These are phyloP conservation scores for Spea hammondii DNA, from an alignment of 2,797 vertebrate genomes.

Conservation along the genomic window DNA sequence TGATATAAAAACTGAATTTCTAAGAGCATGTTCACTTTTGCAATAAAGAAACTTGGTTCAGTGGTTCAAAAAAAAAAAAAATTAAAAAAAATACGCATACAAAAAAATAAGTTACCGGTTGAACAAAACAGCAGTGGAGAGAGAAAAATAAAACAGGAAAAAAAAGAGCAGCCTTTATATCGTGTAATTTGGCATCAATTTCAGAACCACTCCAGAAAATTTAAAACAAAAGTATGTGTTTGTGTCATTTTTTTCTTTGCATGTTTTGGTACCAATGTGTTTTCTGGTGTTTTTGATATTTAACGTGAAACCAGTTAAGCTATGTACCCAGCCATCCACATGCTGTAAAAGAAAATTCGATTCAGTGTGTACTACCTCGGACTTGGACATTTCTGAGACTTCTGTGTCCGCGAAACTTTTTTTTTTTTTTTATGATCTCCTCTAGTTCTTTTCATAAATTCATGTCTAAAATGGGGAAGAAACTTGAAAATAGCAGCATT, in stretches of 20 bases:
- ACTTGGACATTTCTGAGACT: too few species aligned
- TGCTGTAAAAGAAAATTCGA: too few species aligned
- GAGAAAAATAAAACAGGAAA: constrained; percentile 30
- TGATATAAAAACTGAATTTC: constrained; percentile 93
- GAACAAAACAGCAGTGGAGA: constrained; percentile 58
- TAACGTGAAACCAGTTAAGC: too few species aligned
- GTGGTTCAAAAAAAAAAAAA: constrained; percentile 77
- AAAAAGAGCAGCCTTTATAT: constrained; percentile 53
- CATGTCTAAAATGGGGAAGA: too few species aligned
- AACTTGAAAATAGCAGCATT: too few species aligned
- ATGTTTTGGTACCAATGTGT: background rate
- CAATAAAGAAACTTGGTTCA: constrained; percentile 93
- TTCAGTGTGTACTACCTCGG: too few species aligned
- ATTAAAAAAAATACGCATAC: constrained; percentile 60
- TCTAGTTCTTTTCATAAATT: too few species aligned
- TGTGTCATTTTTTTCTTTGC: constrained; percentile 61
- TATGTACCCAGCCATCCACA: too few species aligned
- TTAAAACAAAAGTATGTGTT: constrained; percentile 68
- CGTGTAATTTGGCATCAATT: constrained; percentile 65
- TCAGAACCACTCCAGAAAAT: constrained; percentile 84
- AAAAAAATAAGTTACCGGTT: constrained; percentile 48
- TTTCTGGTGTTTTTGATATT: too few species aligned
- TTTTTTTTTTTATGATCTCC: too few species aligned
- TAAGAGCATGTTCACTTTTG: constrained; percentile 99
- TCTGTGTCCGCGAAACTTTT: too few species aligned